Conservation (phyloP, 2,113 vertebrate genomes). For the Circaetus cinerascens region DNA sequence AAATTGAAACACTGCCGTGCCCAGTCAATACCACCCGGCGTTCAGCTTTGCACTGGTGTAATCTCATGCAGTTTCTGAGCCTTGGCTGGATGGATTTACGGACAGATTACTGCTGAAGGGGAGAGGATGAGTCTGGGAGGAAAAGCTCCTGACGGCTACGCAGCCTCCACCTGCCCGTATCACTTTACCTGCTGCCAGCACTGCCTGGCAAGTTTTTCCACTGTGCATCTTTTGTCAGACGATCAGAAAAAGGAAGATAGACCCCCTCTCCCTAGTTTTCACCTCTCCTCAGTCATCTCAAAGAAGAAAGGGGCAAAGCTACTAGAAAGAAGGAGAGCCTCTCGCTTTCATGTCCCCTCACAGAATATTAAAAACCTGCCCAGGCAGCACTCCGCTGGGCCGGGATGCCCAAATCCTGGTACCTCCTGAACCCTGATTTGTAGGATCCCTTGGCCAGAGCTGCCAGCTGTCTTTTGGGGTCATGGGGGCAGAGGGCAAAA, state of each 20-base stretch:
- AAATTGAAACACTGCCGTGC: not conserved
- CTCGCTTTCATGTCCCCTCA: not conserved
- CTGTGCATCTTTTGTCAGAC: not conserved
- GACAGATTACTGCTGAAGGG: not conserved
- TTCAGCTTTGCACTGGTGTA: not conserved
- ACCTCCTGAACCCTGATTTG: not conserved
- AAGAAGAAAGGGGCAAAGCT: not conserved
- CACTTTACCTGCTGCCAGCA: not conserved
- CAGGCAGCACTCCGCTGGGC: not conserved
- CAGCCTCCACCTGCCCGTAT: not conserved
- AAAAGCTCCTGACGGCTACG: not conserved
- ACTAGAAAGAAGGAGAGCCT: not conserved
- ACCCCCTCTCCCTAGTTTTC: not conserved
- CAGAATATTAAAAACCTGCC: not conserved
- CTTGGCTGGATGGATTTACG: not conserved
- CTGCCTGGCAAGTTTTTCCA: not conserved
- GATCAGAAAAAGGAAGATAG: not conserved
- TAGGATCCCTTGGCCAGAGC: not conserved
- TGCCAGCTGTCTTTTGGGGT: fast-evolving
- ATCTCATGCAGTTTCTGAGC: not conserved
- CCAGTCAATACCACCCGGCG: not conserved
- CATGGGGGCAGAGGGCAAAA: not conserved
- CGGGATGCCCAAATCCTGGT: not conserved
- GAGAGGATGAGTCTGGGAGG: not conserved
- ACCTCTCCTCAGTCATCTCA: not conserved